Base-by-base conservation (phyloP, 2,113 vertebrate species). In the Cricetomys ansorgei region DNA sequence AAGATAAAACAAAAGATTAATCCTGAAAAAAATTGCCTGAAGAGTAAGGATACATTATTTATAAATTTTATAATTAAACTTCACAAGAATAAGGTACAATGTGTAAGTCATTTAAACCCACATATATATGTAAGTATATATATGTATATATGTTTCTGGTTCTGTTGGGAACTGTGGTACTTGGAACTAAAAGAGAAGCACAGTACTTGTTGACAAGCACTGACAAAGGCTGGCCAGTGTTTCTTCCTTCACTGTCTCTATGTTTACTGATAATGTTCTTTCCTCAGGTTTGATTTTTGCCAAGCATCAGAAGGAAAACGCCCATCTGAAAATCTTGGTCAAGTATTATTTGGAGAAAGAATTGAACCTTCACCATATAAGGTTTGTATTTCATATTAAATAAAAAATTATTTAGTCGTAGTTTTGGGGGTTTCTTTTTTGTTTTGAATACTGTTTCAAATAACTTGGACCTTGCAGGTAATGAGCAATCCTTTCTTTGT, bases 291-390 rank as follows among this genome's bases (percentile, higher is more conserved):
- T 98, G 99, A 99, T 98, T 99, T 99, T 98, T 99, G 99, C 98
- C 99, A 99, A 98, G 99, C 99, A 9, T 95, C 62, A 43, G 97
- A 98, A 90, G 99, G 99, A 98, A 99, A 97, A 91, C 99, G 99
- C 89, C 99, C 99, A 1, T 99, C 99, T 87, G 99, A 99, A 98
- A 99, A 99, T 98, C 99, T 99, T 88, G 99, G 99, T 64, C 99
- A 99, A 97, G 99, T 99, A 10, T 98, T 99, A 87, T 99, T 99
- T 89, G 99, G 99, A 83, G 99, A 99, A 97, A 99, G 99, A 98
- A 99, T 99, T 96, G 99, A 99, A 96, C 99, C 99, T 0, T 99
- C 99, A 57, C 99, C 99, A 15, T 99, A 99, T 98, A 99, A 99
- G 99, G 99, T 99, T 98, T 92, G 98, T 98, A 94, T 97, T 95